Conservation (phyloP, 2,113 vertebrate genomes). For the Romanogobio albipinnatus region DNA sequence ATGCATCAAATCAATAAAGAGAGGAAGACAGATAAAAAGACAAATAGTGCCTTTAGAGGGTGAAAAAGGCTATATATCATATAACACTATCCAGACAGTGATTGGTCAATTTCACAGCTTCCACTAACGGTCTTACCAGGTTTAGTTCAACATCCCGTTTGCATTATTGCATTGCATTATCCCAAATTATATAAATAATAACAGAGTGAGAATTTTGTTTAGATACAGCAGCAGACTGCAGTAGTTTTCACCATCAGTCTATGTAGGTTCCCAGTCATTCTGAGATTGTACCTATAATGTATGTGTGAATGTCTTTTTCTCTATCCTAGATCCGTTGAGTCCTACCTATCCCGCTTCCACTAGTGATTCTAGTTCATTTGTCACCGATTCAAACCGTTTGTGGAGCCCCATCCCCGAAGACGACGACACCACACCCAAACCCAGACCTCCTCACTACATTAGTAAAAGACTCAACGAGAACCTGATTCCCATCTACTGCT, state of each 20-base stretch:
- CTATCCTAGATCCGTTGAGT: constrained; percentile 67
- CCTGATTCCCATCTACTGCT: constrained; percentile 98
- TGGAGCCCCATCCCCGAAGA: constrained; percentile 64
- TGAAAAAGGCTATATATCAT: constrained; percentile 30
- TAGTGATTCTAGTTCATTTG: constrained; percentile 57
- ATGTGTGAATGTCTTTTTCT: neutral
- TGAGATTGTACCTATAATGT: neutral
- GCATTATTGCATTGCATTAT: neutral
- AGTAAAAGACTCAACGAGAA: constrained; percentile 84
- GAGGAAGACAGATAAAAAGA: constrained; percentile 45
- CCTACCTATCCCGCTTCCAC: constrained; percentile 57
- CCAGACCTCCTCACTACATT: constrained; percentile 83
- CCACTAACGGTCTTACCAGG: neutral
- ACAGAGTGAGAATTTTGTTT: neutral
- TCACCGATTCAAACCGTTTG: constrained; percentile 55
- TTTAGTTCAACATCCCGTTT: neutral
- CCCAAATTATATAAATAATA: neutral
- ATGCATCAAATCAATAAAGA: constrained; percentile 70
- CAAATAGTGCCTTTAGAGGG: constrained; percentile 23
- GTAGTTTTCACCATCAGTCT: neutral
- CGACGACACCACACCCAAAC: constrained; percentile 79
- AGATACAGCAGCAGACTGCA: neutral
- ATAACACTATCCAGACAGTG: constrained; percentile 27
- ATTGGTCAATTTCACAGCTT: constrained; percentile 33
- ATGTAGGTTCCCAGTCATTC: neutral